Base-by-base conservation (phyloP, 2,113 vertebrate species). In the Pithys albifrons region DNA sequence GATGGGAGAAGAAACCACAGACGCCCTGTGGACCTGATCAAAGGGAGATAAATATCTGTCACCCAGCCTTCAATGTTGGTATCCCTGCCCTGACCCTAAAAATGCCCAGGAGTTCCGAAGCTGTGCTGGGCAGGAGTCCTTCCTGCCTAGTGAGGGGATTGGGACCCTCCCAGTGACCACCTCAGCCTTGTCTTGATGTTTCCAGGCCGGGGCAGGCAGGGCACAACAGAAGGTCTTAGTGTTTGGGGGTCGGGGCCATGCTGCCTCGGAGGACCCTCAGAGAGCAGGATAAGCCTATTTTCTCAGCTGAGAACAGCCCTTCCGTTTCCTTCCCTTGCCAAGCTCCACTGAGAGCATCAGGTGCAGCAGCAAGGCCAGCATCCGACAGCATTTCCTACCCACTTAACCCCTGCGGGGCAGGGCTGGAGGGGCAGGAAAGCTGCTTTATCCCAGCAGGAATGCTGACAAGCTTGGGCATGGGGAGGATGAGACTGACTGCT, bases 251-350 rank as follows among this genome's bases (percentile, higher is more conserved):
- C 1, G 1, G 46, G 73, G 82, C 69, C 0, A 0, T 20, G 64
- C 85, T 89, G 91, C 55, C 76, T 64, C 4, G 3, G 16, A 88
- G 93, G 71, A 85, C 77, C 69, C 94, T 49, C 5, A 1, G 81
- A 72, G 27, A 52, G 91, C 93, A 97, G 96, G 97, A 97, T 95
- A 61, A 96, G 89, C 7, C 2, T 96, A 67, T 95, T 96, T 97
- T 91, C 88, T 94, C 93, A 97, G 80, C 83, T 71, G 75, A 89
- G 89, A 80, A 92, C 91, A 93, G 91, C 95, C 96, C 91, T 96
- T 96, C 96, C 95, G 66, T 95, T 97, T 97, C 97, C 90, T 86
- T 94, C 91, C 94, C 94, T 76, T 61, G 80, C 89, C 28, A 17
- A 74, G 71, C 80, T 85, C 85, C 1, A 4, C 33, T 13, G 25